Conservation (phyloP, 1,140 invertebrate genomes). For the Cotesia chilonis region DNA sequence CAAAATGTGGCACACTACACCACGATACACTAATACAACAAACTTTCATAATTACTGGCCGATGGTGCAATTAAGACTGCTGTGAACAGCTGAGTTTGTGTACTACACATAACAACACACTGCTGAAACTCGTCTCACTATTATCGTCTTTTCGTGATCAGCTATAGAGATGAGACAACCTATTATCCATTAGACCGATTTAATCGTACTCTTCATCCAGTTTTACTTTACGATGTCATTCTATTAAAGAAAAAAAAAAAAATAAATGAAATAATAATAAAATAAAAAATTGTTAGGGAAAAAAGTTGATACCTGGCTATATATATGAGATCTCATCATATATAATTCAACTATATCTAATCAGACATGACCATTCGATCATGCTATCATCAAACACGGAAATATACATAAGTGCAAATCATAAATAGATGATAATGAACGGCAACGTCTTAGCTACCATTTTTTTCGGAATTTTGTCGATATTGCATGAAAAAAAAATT, state of each 20-base stretch:
- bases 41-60: slow-evolving; percentile 52
- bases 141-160: slow-evolving; percentile 9
- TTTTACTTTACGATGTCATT: background rate
- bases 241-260: slow-evolving; percentile 1
- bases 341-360: too few species aligned
- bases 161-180: slow-evolving; percentile 7
- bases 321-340: too few species aligned
- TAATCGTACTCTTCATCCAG: slow-evolving; percentile 1
- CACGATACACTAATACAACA: slow-evolving; percentile 44
- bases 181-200: background rate
- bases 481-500: too few species aligned
- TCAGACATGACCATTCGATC: too few species aligned
- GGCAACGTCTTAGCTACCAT: too few species aligned
- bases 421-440: too few species aligned
- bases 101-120: background rate
- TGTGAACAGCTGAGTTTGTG: slow-evolving; percentile 15
- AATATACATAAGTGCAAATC: too few species aligned
- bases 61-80: slow-evolving; percentile 50
- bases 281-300: background rate
- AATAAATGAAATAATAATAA: background rate
- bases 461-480: too few species aligned
- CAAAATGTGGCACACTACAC: slow-evolving; percentile 11
- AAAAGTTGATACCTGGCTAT: too few species aligned
- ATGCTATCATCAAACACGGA: too few species aligned
- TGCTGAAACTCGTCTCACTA: background rate